Evolutionary conservation across 2,888 invertebrate species (phyloP), one percentile per base, ranked within the genome.

Genomic region (Phasia obesa): DNA sequence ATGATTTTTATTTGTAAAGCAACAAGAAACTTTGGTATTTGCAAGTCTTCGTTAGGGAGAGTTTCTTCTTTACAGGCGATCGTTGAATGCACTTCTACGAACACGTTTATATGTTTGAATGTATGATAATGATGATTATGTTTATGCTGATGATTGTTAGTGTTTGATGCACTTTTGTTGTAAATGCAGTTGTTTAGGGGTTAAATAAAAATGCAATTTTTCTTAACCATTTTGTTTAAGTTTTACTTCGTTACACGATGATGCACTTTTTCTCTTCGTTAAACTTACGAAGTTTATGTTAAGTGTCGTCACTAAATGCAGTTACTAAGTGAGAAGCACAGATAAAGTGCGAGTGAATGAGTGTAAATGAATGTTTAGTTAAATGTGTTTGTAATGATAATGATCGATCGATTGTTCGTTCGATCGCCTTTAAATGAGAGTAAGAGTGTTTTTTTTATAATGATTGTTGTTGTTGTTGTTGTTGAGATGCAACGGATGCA

Each of bases 401-500:
- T 49, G 35, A 35, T 35, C 31, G 53, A 77, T 60, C 69, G 60
- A 44, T 59, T 13, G 51, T 44, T 67, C 23, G 59, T n/a, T 27
- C 15, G 44, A 15, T 27, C n/a, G n/a, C 17, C 17, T 53, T 73
- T 67, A n/a, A 73, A 51, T 65, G 31, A 78, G 75, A 84, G 70
- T 55, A 38, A 57, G 51, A 74, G 71, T 65, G 44, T 60, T 51
- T 17, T 31, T 59, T 49, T 55, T 51, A 49, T 47, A 13, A 47
- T 49, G 7, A 35, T 44, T 59, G 44, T 47, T 62, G 25, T 19
- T 38, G 27, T 25, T 35, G 15, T 55, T 51, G 23, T 53, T 76
- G 62, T 27, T 53, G 74, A 57, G 74, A 17, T 84, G 84, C 84
- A 80, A 71, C 55, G 60, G 76, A 73, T 84, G 84, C 82, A 84